phyloP scores from a whole-genome alignment of 1,140 invertebrate genomes.

The Drosophila saltans region DNA sequence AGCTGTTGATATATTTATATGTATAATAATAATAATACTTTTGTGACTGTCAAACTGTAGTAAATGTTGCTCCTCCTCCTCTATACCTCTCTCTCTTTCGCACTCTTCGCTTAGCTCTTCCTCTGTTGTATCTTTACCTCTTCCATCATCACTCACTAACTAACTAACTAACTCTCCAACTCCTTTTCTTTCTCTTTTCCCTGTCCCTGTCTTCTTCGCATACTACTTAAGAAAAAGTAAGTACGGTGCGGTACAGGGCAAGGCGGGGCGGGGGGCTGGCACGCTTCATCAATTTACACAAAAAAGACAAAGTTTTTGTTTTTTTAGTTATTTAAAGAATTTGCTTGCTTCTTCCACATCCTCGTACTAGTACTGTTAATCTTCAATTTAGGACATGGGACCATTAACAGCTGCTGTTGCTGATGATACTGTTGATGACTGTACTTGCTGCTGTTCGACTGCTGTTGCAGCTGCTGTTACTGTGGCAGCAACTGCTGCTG shows the following conservation, averaged over 20 bases:
- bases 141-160: neutral
- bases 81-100: neutral
- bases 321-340: constrained; percentile 41
- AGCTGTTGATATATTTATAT: constrained; percentile 1
- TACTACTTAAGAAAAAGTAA: constrained; percentile 4
- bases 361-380: constrained; percentile 13
- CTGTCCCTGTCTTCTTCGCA: neutral
- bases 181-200: constrained; percentile 25
- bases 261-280: too few relatives aligned
- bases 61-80: neutral
- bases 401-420: constrained; percentile 56
- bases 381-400: constrained; percentile 75
- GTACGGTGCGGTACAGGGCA: neutral
- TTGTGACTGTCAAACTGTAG: neutral
- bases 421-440: constrained; percentile 31
- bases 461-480: constrained; percentile 33
- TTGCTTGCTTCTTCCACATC: constrained; percentile 1
- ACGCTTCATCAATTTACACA: neutral
- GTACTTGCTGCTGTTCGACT: constrained; percentile 34
- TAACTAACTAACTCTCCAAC: neutral
- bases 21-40: constrained; percentile 6
- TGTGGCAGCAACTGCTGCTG: constrained; percentile 39
- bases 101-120: neutral
- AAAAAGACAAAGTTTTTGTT: constrained; percentile 36
- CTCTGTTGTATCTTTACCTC: neutral